Percentiles rank a stretch among this genome's conserved stretches.
phyloP scores from a whole-genome alignment of 2,888 invertebrate species.

The Agonopterix subpropinquella region DNA sequence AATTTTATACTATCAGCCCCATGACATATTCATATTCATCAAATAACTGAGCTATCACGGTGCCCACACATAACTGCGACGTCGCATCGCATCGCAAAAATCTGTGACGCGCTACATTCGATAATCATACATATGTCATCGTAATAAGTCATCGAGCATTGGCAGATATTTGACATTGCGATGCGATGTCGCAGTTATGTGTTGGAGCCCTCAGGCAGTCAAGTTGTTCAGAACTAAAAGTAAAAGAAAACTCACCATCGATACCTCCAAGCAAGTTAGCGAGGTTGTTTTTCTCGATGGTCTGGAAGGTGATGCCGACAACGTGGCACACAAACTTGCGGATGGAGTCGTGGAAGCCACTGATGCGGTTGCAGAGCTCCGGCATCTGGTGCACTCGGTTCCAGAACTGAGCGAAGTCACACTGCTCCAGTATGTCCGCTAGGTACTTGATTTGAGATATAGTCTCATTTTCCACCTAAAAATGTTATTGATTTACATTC shows the following conservation, averaged over 20 bases:
- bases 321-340: slow-evolving; percentile 98
- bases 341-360: slow-evolving; percentile 95
- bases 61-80: no score
- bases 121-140: no score
- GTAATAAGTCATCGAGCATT: no score
- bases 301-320: slow-evolving; percentile 97
- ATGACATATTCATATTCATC: no score
- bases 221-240: not conserved
- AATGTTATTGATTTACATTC: slow-evolving; percentile 3
- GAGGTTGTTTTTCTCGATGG: slow-evolving; percentile 88
- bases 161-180: no score
- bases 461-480: slow-evolving; percentile 87
- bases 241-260: slow-evolving; percentile 78
- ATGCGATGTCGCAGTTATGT: no score
- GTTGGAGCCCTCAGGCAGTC: no score
- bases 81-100: no score
- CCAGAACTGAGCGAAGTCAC: slow-evolving; percentile 96
- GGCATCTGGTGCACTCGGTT: slow-evolving; percentile 84
- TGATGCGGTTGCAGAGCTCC: slow-evolving; percentile 85
- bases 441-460: slow-evolving; percentile 91
- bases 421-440: slow-evolving; percentile 93
- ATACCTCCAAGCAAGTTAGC: slow-evolving; percentile 91
- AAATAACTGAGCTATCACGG: no score
- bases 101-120: no score
- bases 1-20: no score